Conservation (phyloP, 2,113 vertebrate species). For the Boleophthalmus pectinirostris region DNA sequence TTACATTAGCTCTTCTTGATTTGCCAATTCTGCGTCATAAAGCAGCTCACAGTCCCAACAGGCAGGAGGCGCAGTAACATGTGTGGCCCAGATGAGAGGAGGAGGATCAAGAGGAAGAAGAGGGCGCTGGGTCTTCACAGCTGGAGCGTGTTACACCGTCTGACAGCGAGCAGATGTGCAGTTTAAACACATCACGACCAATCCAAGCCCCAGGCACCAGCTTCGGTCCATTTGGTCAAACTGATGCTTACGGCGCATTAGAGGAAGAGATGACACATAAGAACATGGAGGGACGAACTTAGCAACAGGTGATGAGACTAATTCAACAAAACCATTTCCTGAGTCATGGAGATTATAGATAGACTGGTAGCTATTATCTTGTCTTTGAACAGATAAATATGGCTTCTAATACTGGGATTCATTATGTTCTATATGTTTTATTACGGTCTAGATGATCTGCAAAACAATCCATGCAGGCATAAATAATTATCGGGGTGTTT, state of each 20-base stretch:
- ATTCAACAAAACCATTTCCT: neutral
- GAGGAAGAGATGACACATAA: neutral
- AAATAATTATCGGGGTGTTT: too few relatives aligned
- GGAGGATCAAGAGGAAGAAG: constrained; percentile 29
- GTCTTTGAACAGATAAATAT: neutral
- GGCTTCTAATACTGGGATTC: too few relatives aligned
- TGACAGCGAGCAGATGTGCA: constrained; percentile 61
- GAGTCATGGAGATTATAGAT: neutral
- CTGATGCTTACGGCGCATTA: neutral
- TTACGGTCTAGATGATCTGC: neutral
- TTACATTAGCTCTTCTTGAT: too few relatives aligned
- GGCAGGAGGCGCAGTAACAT: constrained; percentile 33
- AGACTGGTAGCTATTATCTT: neutral
- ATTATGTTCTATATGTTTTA: too few relatives aligned
- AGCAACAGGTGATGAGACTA: constrained; percentile 6
- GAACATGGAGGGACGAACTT: neutral
- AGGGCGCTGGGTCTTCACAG: constrained; percentile 40
- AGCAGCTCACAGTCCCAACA: neutral
- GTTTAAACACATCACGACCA: constrained; percentile 14
- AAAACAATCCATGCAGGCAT: neutral
- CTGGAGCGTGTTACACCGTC: constrained; percentile 50
- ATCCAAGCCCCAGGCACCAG: constrained; percentile 3
- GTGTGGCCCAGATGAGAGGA: constrained; percentile 59
- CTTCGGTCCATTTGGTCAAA: constrained; percentile 22
- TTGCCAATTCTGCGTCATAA: neutral